A percentile compares a stretch with the other conserved stretches of the same genome.
Conservation (phyloP, 2,888 invertebrate genomes). For the Encarsia formosa region DNA sequence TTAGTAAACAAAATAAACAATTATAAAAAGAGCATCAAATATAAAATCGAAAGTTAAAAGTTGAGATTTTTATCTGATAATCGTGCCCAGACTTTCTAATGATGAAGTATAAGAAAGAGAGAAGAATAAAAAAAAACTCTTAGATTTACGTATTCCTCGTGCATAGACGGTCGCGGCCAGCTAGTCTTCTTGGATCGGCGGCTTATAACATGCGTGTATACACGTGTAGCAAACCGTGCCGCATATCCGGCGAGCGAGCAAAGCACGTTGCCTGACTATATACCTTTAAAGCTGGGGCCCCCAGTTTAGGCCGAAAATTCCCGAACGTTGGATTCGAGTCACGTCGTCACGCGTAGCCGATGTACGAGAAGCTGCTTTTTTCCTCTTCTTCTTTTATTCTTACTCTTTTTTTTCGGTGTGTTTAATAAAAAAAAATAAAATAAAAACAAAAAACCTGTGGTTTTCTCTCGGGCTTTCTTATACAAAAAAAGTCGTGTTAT, state of each 20-base stretch:
- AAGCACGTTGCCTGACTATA: no score
- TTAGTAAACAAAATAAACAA: no score
- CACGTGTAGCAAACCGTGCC: constrained; percentile 7
- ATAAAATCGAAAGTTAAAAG: constrained; percentile 3
- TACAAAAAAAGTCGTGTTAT: no score
- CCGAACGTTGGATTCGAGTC: constrained; percentile 31
- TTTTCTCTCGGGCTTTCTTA: background rate
- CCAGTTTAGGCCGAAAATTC: constrained; percentile 30
- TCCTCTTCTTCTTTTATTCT: background rate
- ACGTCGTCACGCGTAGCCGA: constrained; percentile 21
- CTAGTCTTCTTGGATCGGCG: background rate
- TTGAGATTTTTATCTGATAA: constrained; percentile 21
- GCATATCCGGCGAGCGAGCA: constrained; percentile 25
- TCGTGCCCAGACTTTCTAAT: background rate
- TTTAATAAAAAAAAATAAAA: background rate
- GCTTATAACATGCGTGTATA: background rate
- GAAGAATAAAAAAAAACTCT: background rate
- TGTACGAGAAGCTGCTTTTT: constrained; percentile 16
- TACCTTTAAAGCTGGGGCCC: no score
- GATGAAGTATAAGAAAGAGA: no score
- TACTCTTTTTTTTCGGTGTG: background rate
- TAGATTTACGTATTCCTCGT: constrained; percentile 27
- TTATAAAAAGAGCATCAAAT: no score
- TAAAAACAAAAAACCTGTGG: background rate
- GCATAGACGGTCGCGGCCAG: constrained; percentile 13